Evolutionary conservation across 2,797 vertebrate genomes (phyloP), one percentile per base, ranked within the genome.

Genomic region (Rhynchonycteris naso): DNA sequence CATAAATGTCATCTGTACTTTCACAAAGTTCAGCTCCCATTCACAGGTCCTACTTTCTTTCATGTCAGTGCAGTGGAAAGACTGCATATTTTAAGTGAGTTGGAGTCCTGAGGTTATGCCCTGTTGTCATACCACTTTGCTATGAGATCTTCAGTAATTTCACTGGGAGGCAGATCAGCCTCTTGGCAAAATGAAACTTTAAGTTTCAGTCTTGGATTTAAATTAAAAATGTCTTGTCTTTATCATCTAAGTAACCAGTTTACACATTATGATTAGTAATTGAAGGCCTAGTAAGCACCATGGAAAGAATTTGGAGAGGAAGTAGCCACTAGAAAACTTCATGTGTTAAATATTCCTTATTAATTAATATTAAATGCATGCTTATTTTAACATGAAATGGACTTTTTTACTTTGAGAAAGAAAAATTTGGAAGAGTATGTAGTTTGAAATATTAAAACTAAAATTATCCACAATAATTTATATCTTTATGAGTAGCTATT

Each of bases 111-210:
- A 90, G 12, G 7, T 80, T 30, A 43, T 61, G 18, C 54, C 59
- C 66, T 78, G 16, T 19, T 24, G 2, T 72, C 72, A 63, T 91
- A 50, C 5, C 69, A 8, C 65, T 93, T 94, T 91, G 30, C 15
- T 90, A 1, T 54, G 30, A 82, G 24, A 65, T n/a, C 7, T 54
- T 88, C 24, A 38, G 0, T 88, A 30, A 71, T 90, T 88, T 71
- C 15, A 66, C 18, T 58, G 24, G 52, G 71, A 26, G 11, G 21
- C 33, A 81, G 11, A 71, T 61, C 24, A 85, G 47, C 35, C 35
- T 90, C 75, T n/a, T 82, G 33, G 35, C 87, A 91, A 93, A 63
- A 68, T n/a, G 18, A 66, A 65, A 91, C 18, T 72, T 95, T 90
- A 72, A n/a, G 33, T 91, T 66, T 22, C 78, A 68, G 50, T 88